Conservation (phyloP, 2,888 invertebrate species). For the Microctonus brassicae region DNA sequence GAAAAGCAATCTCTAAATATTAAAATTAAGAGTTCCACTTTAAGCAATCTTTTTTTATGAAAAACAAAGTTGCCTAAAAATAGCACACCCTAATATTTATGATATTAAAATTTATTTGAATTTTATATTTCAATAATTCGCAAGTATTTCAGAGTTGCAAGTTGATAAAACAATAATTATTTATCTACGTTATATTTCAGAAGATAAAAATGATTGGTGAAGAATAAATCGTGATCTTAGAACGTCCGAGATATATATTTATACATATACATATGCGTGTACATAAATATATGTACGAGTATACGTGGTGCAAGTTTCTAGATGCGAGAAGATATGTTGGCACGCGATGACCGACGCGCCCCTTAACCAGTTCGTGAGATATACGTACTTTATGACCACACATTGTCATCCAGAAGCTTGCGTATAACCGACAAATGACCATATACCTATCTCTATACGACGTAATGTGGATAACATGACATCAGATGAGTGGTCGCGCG, state of each 20-base stretch:
- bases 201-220: not conserved
- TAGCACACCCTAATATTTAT: no score
- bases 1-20: no score
- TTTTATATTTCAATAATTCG: no score
- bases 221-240: not conserved
- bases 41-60: no score
- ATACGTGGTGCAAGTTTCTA: not conserved
- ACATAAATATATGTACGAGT: not conserved
- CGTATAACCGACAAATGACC: constrained; percentile 50
- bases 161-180: no score
- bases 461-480: constrained; percentile 39
- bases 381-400: constrained; percentile 50
- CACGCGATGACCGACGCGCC: constrained; percentile 39
- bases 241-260: not conserved
- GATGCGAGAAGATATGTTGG: constrained; percentile 5
- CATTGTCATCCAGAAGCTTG: constrained; percentile 55
- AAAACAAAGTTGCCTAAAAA: no score
- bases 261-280: not conserved
- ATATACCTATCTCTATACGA: constrained; percentile 21
- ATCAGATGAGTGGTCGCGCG: constrained; percentile 48
- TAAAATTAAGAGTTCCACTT: no score
- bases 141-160: no score
- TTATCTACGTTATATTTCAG: no score
- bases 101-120: no score
- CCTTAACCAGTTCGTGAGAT: constrained; percentile 46